Evolutionary conservation across 23 tunicate genomes (phyloP).

Genomic region (Halocynthia aurantium): DNA sequence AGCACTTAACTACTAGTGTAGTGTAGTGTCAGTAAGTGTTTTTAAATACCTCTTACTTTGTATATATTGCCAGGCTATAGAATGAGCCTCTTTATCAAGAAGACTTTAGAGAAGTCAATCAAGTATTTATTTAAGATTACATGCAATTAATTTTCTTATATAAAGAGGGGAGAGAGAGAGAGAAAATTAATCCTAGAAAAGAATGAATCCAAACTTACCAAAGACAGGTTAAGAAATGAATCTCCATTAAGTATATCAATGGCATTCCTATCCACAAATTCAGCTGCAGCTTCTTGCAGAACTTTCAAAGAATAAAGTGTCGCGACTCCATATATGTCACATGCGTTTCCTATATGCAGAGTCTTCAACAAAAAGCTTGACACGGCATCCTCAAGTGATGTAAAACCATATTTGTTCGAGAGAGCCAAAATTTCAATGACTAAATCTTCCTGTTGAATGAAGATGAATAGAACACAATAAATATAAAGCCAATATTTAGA

Average conservation of each 20-base stretch:
- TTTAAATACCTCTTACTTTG: no score
- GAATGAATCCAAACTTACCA: no score
- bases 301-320: constrained; percentile 53
- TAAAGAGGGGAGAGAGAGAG: no score
- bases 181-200: no score
- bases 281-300: constrained; percentile 56
- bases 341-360: constrained; percentile 57
- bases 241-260: constrained; percentile 53
- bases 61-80: no score
- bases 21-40: background rate
- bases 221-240: constrained; percentile 12
- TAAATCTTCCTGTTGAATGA: constrained; percentile 28
- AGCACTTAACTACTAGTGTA: background rate
- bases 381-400: constrained; percentile 57
- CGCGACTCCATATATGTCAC: constrained; percentile 77
- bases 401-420: constrained; percentile 87
- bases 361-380: constrained; percentile 39
- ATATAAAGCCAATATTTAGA: no score
- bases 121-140: no score
- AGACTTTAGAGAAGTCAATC: no score
- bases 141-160: no score
- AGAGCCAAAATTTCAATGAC: constrained; percentile 76
- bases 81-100: no score
- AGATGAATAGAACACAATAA: no score
- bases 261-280: constrained; percentile 89